These are phyloP conservation scores for Neodontobutis hainanensis DNA, from an alignment of 2,113 vertebrate species.

Conservation along the genomic window DNA sequence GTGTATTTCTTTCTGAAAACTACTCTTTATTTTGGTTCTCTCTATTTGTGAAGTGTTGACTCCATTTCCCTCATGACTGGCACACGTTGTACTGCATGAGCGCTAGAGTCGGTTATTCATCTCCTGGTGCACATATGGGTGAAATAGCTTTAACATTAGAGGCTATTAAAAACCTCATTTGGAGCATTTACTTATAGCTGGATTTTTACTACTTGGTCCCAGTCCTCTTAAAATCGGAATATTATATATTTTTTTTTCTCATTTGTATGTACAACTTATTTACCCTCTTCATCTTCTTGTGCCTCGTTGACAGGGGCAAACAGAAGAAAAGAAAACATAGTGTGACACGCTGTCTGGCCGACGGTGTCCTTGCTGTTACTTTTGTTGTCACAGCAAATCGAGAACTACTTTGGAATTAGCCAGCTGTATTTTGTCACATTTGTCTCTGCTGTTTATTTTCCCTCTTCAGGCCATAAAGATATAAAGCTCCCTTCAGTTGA, in stretches of 20 bases:
- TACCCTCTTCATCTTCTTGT: slow-evolving; percentile 19
- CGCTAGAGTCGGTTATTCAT: slow-evolving; percentile 42
- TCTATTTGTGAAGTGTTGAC: slow-evolving; percentile 19
- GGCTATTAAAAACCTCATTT: slow-evolving; percentile 19
- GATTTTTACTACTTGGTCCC: slow-evolving; percentile 17
- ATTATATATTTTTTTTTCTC: background rate
- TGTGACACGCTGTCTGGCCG: slow-evolving; percentile 16
- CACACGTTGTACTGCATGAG: slow-evolving; percentile 28
- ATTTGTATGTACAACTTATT: background rate
- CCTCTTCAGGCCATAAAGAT: slow-evolving; percentile 24
- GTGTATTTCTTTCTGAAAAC: too few relatives aligned
- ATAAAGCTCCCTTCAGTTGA: slow-evolving; percentile 10
- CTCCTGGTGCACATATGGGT: slow-evolving; percentile 23
- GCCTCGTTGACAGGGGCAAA: slow-evolving; percentile 5
- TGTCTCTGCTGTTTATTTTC: slow-evolving; percentile 29
- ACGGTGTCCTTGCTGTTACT: slow-evolving; percentile 4
- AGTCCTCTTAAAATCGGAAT: background rate
- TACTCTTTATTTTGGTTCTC: background rate
- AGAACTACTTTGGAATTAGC: slow-evolving; percentile 32
- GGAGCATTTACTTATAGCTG: slow-evolving; percentile 33
- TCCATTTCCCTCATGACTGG: slow-evolving; percentile 44
- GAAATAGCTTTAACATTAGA: slow-evolving; percentile 47
- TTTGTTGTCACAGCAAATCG: slow-evolving; percentile 32
- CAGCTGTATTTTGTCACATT: slow-evolving; percentile 37
- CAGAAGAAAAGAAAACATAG: slow-evolving; percentile 9